phyloP scores from a whole-genome alignment of 2,113 vertebrate species.

The Aythya baeri region DNA sequence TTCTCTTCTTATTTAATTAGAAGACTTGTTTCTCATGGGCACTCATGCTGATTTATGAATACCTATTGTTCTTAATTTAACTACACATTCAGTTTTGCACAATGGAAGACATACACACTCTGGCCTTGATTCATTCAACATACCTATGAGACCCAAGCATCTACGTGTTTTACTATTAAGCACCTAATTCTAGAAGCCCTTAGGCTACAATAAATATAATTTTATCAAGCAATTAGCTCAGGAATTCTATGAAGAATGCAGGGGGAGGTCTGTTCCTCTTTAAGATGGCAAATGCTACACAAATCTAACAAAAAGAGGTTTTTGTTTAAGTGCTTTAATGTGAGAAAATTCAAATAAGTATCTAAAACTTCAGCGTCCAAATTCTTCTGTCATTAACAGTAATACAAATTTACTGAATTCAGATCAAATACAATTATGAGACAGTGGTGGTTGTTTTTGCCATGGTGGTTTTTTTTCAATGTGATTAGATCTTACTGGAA shows the following conservation, averaged over 20 bases:
- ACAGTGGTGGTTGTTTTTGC: not conserved
- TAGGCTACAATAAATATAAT: not conserved
- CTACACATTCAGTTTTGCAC: conserved; percentile 66
- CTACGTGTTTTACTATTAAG: not conserved
- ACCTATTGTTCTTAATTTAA: conserved; percentile 75
- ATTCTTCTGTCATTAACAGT: not conserved
- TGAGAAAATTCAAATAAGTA: not conserved
- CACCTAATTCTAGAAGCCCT: not conserved
- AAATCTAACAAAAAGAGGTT: not conserved
- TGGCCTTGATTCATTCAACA: conserved; percentile 24
- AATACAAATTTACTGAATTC: not conserved
- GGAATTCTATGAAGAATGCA: not conserved
- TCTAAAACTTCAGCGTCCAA: not conserved
- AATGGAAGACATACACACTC: conserved; percentile 32
- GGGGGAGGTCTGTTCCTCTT: not conserved
- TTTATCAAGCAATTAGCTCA: not conserved
- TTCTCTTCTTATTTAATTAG: conserved; percentile 75
- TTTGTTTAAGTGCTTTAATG: not conserved
- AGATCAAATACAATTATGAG: not conserved
- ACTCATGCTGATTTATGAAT: conserved; percentile 69
- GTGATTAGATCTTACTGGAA: not conserved
- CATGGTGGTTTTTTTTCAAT: not conserved
- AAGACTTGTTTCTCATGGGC: conserved; percentile 68
- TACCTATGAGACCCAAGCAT: conserved; percentile 7
- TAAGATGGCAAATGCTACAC: not conserved